These are phyloP conservation scores for Rostratula benghalensis DNA, from an alignment of 2,113 vertebrate genomes.

Conservation along the genomic window DNA sequence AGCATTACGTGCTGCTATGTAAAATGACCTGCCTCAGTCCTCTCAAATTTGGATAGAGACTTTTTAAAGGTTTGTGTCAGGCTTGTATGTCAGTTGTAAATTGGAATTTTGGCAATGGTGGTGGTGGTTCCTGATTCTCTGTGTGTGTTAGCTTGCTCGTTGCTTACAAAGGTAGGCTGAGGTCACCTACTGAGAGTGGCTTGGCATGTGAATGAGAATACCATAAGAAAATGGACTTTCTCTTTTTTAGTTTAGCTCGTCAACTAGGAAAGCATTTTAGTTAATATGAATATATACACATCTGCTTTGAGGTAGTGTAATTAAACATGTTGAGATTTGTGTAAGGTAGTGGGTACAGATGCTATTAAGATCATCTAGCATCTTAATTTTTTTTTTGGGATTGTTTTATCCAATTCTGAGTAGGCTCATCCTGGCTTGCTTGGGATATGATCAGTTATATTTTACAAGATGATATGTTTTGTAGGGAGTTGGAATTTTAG, in stretches of 20 bases:
- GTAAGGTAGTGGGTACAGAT: neutral
- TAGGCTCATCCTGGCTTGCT: neutral
- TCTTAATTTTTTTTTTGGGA: neutral
- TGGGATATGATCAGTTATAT: neutral
- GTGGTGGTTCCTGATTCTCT: neutral
- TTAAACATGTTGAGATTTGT: neutral
- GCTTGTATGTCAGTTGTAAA: neutral
- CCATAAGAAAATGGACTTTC: neutral
- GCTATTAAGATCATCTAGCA: neutral
- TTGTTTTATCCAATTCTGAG: neutral
- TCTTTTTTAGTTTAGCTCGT: neutral
- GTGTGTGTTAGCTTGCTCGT: neutral
- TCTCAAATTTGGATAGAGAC: neutral
- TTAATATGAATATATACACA: neutral
- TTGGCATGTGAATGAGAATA: neutral
- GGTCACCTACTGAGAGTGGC: neutral
- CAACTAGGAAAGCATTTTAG: neutral
- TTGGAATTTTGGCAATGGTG: neutral
- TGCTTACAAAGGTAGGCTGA: neutral
- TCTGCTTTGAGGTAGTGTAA: neutral
- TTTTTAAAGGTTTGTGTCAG: neutral
- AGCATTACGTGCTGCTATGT: neutral
- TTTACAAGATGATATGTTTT: neutral
- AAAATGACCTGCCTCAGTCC: neutral
- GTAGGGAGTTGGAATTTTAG: neutral